Conservation (phyloP, 2,888 invertebrate species). For the Carpatolechia fugitivella region DNA sequence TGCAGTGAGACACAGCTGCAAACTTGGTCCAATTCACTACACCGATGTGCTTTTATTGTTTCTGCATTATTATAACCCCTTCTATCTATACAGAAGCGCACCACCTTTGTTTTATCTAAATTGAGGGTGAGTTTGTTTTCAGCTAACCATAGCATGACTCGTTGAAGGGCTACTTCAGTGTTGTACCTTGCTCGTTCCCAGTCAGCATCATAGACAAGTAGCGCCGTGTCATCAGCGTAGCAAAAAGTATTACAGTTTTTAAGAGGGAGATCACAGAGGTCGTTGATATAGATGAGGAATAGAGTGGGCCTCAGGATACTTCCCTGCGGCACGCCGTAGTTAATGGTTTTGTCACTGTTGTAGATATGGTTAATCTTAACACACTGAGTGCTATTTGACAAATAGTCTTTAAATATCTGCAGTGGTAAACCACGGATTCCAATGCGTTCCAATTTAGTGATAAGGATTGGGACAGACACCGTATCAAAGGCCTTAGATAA, state of each 20-base stretch:
- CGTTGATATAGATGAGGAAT: background rate
- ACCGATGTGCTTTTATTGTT: no score
- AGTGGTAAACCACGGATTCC: background rate
- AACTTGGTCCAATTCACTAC: no score
- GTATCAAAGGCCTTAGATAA: background rate
- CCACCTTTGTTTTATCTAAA: no score
- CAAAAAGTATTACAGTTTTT: background rate
- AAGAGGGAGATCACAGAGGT: background rate
- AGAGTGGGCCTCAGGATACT: background rate
- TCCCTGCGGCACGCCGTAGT: background rate
- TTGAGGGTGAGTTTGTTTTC: no score
- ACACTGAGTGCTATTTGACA: background rate
- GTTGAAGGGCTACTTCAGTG: no score
- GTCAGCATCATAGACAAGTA: background rate
- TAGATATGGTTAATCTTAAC: background rate
- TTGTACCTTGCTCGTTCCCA: background rate
- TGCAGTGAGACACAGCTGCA: no score
- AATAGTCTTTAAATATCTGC: background rate
- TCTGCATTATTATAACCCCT: no score
- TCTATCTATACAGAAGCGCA: no score
- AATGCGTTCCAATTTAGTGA: background rate
- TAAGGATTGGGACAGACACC: background rate
- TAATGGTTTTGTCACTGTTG: background rate
- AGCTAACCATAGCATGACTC: no score
- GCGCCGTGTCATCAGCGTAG: background rate